Evolutionary conservation across 2,888 invertebrate species (phyloP).

Genomic region (Drosophila paramelanica): DNA sequence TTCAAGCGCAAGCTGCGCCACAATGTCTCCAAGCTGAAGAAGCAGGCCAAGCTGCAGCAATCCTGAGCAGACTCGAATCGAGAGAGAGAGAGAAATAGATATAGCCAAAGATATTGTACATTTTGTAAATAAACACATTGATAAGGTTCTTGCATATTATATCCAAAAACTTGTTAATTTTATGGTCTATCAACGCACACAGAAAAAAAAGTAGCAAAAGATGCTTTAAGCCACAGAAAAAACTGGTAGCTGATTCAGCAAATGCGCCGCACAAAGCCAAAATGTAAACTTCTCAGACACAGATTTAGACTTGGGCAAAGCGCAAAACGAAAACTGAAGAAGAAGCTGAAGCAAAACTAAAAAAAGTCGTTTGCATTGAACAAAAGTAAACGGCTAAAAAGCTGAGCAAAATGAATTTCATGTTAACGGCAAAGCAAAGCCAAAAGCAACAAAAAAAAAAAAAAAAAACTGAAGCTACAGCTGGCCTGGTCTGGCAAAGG

Average conservation of each 20-base stretch:
- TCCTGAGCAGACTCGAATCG: background rate
- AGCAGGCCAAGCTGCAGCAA: conserved; percentile 37
- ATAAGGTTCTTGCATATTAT: conserved; percentile 45
- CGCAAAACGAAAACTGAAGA: conserved; percentile 22
- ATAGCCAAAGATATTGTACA: conserved; percentile 29
- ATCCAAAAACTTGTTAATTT: conserved; percentile 63
- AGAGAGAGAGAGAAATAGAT: background rate
- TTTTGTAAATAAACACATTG: conserved; percentile 61
- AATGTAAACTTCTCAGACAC: conserved; percentile 54
- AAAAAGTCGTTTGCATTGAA: conserved; percentile 78
- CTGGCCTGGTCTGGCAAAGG: background rate
- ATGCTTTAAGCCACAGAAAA: conserved; percentile 43
- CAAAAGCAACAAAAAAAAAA: conserved; percentile 29
- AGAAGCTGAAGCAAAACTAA: conserved; percentile 8
- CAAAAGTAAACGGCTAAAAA: conserved; percentile 57
- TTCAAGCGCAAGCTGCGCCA: conserved; percentile 65
- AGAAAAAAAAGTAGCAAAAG: conserved; percentile 3
- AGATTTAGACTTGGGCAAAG: conserved; percentile 24
- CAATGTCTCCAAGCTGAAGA: conserved; percentile 57
- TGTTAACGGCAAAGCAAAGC: conserved; percentile 70
- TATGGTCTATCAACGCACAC: conserved; percentile 40
- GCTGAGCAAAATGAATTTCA: conserved; percentile 59
- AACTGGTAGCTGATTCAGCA: conserved; percentile 70
- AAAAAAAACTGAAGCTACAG: conserved; percentile 9
- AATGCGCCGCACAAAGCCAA: conserved; percentile 47